Percentiles rank a stretch among this genome's conserved stretches.
Evolutionary conservation across 1,140 invertebrate species (phyloP).

Genomic region (Zaprionus lachaisei): DNA sequence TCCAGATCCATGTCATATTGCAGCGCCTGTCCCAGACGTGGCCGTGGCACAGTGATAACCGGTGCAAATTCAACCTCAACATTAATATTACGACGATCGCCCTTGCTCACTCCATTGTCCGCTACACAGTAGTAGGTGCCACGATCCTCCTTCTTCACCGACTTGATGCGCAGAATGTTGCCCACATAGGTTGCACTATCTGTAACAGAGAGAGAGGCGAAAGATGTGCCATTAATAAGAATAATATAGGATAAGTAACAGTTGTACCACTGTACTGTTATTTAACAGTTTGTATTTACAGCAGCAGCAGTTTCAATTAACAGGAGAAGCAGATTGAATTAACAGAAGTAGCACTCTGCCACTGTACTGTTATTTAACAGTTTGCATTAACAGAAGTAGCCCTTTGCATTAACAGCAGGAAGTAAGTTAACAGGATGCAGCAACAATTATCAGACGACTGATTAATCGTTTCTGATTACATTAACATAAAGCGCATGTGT

Average conservation of each 20-base stretch:
- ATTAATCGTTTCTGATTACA: no score
- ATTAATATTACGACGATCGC: constrained; percentile 93
- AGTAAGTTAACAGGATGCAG: no score
- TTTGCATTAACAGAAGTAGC: no score
- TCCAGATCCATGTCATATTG: constrained; percentile 97
- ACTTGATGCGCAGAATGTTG: constrained; percentile 92
- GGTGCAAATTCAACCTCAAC: constrained; percentile 95
- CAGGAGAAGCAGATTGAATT: no score
- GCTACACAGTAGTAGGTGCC: constrained; percentile 97
- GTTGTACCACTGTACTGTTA: no score
- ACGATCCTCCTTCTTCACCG: constrained; percentile 93
- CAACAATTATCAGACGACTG: no score
- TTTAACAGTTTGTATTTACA: no score
- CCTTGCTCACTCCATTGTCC: constrained; percentile 95
- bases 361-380: no score
- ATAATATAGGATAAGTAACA: not conserved
- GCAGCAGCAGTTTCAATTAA: no score
- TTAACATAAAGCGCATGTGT: no score
- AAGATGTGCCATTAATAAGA: constrained; percentile 15
- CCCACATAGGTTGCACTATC: constrained; percentile 88
- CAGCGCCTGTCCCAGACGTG: constrained; percentile 92
- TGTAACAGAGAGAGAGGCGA: constrained; percentile 49
- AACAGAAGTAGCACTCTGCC: no score
- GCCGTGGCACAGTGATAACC: constrained; percentile 92
- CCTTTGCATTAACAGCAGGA: no score